Percentiles rank a stretch among this genome's conserved stretches.
Conservation (phyloP, 2,797 vertebrate species). For the Xiphophorus birchmanni region DNA sequence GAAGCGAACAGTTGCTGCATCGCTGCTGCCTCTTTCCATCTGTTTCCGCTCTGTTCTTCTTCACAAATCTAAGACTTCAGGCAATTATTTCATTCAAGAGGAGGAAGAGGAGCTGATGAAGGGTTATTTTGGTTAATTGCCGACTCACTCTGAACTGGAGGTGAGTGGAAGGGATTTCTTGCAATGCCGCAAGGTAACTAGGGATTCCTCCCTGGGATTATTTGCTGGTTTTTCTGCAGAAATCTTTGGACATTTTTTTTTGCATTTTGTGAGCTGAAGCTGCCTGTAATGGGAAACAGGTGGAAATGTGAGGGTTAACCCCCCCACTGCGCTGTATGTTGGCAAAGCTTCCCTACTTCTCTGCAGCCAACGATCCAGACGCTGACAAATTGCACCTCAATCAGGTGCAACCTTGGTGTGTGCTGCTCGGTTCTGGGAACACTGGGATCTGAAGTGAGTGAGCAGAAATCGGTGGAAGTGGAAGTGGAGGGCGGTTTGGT, state of each 20-base stretch:
- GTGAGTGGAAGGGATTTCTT: slow-evolving; percentile 29
- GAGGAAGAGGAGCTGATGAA: slow-evolving; percentile 29
- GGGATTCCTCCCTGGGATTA: slow-evolving; percentile 49
- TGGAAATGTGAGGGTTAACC: slow-evolving; percentile 46
- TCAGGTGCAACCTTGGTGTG: slow-evolving; percentile 11
- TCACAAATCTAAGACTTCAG: slow-evolving; percentile 5
- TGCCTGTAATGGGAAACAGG: slow-evolving; percentile 46
- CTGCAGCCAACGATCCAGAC: slow-evolving; percentile 30
- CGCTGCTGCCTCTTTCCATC: slow-evolving; percentile 42
- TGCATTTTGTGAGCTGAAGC: slow-evolving; percentile 22
- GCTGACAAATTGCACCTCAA: slow-evolving; percentile 21
- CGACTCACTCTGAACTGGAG: slow-evolving; percentile 36
- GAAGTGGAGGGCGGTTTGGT: slow-evolving; percentile 18
- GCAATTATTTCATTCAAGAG: slow-evolving; percentile 41
- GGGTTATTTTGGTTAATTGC: slow-evolving; percentile 28
- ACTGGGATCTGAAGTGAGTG: slow-evolving; percentile 5
- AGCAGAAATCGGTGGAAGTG: slow-evolving; percentile 8
- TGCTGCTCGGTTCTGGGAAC: slow-evolving; percentile 1
- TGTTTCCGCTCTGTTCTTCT: slow-evolving; percentile 7
- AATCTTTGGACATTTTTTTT: slow-evolving; percentile 14
- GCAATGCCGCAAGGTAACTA: slow-evolving; percentile 33
- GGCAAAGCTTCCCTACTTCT: slow-evolving; percentile 30
- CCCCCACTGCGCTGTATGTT: slow-evolving; percentile 21
- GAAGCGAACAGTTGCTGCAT: slow-evolving; percentile 44
- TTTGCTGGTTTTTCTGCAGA: slow-evolving; percentile 14